These are phyloP conservation scores for Eublepharis macularius DNA, from an alignment of 2,113 vertebrate species.

Conservation along the genomic window DNA sequence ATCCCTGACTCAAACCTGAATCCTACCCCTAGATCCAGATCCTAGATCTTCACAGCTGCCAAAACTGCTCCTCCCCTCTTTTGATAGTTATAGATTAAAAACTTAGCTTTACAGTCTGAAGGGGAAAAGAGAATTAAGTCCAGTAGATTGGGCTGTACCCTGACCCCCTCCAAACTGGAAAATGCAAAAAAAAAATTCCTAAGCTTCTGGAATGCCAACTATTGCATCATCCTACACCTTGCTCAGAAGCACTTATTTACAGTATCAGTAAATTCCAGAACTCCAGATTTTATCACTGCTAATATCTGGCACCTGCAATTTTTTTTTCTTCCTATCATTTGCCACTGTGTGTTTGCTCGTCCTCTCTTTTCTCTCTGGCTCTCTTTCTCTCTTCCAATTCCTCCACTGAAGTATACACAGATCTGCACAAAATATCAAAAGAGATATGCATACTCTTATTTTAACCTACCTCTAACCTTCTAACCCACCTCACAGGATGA, in stretches of 20 bases:
- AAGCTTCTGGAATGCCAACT: neutral
- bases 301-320: neutral
- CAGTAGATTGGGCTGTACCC: neutral
- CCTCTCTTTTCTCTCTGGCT: too few species aligned
- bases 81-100: neutral
- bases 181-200: neutral
- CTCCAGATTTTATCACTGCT: neutral
- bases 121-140: neutral
- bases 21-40: too few species aligned
- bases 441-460: neutral
- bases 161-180: too few species aligned
- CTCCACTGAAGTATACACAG: neutral
- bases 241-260: neutral
- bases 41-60: neutral
- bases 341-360: neutral
- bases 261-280: neutral
- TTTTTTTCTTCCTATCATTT: neutral
- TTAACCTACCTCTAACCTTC: too few species aligned
- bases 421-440: neutral
- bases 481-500: too few species aligned
- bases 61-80: neutral
- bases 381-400: neutral
- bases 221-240: neutral
- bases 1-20: neutral
- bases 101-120: neutral